phyloP scores from a whole-genome alignment of 2,888 invertebrate species.

The Drosophila atripex region DNA sequence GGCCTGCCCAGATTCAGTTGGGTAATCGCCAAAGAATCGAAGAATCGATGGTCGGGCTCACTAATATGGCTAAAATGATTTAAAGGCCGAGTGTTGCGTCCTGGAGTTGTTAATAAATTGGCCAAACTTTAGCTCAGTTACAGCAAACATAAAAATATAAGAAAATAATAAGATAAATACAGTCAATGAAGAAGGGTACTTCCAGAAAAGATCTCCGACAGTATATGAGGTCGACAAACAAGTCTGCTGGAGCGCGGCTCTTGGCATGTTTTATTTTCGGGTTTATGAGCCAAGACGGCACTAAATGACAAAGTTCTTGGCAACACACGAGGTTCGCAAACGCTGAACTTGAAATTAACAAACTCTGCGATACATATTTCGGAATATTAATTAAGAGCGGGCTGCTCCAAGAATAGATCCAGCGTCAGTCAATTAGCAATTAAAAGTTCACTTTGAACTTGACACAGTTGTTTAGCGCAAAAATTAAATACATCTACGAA shows the following conservation, averaged over 20 bases:
- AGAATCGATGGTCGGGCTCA: slow-evolving; percentile 31
- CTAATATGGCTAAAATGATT: slow-evolving; percentile 29
- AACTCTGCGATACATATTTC: slow-evolving; percentile 32
- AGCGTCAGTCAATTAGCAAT: slow-evolving; percentile 43
- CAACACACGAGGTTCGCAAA: slow-evolving; percentile 30
- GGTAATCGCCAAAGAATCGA: slow-evolving; percentile 53
- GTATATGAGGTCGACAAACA: slow-evolving; percentile 14
- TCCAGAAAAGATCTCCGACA: slow-evolving; percentile 8
- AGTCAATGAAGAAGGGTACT: slow-evolving; percentile 16
- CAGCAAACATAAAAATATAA: slow-evolving; percentile 19
- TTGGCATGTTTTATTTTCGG: slow-evolving; percentile 23
- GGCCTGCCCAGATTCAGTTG: slow-evolving; percentile 31
- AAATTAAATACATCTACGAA: slow-evolving; percentile 11
- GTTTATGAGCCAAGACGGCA: slow-evolving; percentile 47
- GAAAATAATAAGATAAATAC: neutral
- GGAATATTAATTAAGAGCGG: slow-evolving; percentile 47
- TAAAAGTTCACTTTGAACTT: slow-evolving; percentile 64
- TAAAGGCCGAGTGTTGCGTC: slow-evolving; percentile 51
- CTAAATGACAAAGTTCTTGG: slow-evolving; percentile 61
- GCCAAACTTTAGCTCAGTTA: slow-evolving; percentile 49
- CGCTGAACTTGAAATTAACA: slow-evolving; percentile 62
- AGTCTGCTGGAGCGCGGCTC: neutral
- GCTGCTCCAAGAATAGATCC: slow-evolving; percentile 61
- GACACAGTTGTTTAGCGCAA: slow-evolving; percentile 55
- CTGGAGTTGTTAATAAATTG: slow-evolving; percentile 61